These are phyloP conservation scores for Tenualosa ilisha DNA, from an alignment of 2,797 vertebrate species.

Conservation along the genomic window DNA sequence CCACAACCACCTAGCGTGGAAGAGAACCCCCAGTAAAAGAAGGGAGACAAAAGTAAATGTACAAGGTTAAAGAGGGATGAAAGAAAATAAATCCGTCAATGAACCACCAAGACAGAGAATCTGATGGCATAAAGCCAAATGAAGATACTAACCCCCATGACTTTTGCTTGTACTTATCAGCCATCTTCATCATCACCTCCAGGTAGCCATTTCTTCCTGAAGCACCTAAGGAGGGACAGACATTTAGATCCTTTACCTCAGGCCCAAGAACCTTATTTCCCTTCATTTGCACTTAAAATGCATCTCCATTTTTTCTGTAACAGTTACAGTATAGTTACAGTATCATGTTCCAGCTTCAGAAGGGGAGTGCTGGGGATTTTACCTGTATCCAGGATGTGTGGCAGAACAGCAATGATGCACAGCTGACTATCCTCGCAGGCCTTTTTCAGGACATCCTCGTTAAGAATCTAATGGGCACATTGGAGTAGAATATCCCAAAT, in stretches of 20 bases:
- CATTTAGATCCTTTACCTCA: neutral
- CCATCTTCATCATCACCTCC: constrained; percentile 90
- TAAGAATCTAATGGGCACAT: constrained; percentile 77
- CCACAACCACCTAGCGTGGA: constrained; percentile 88
- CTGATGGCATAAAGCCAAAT: neutral
- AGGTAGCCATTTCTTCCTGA: constrained; percentile 89
- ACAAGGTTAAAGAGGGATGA: neutral
- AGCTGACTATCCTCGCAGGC: constrained; percentile 92
- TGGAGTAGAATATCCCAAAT: neutral
- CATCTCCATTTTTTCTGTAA: too few species aligned
- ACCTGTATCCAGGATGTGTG: constrained; percentile 97
- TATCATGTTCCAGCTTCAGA: neutral
- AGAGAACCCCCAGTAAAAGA: neutral
- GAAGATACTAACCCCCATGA: constrained; percentile 90
- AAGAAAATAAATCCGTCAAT: neutral
- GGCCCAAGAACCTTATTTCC: neutral
- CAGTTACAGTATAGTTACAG: too few species aligned
- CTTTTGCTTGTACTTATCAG: constrained; percentile 98
- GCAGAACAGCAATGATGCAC: constrained; percentile 89
- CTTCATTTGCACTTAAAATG: too few species aligned
- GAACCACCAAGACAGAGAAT: neutral
- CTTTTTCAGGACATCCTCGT: constrained; percentile 82
- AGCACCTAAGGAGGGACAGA: constrained; percentile 76
- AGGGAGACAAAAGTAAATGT: neutral
- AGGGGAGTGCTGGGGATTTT: neutral